A percentile compares a stretch with the other conserved stretches of the same genome.
Evolutionary conservation across 1,140 invertebrate genomes (phyloP).

Genomic region (Drosophila sproati): DNA sequence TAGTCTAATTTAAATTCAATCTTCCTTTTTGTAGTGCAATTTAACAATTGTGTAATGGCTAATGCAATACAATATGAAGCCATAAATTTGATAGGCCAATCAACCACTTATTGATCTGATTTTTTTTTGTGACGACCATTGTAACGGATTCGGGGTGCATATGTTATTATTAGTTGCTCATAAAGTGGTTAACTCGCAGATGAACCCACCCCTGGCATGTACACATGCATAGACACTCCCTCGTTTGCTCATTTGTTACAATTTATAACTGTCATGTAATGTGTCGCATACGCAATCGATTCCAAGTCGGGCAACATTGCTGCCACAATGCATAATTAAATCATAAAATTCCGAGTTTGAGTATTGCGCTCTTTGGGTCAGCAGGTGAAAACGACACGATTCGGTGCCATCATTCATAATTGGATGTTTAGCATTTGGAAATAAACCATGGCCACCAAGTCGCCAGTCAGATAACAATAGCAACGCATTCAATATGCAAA

Average conservation of each 20-base stretch:
- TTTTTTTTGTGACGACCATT: slow-evolving; percentile 17
- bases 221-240: neutral
- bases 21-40: slow-evolving; percentile 30
- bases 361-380: slow-evolving; percentile 54
- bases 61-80: slow-evolving; percentile 5
- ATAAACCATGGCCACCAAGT: slow-evolving; percentile 41
- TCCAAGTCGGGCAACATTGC: slow-evolving; percentile 15
- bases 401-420: slow-evolving; percentile 48
- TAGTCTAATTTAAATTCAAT: neutral
- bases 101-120: slow-evolving; percentile 45
- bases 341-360: slow-evolving; percentile 38
- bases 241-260: slow-evolving; percentile 24
- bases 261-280: slow-evolving; percentile 50
- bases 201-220: slow-evolving; percentile 26
- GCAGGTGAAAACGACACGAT: slow-evolving; percentile 62
- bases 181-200: slow-evolving; percentile 52
- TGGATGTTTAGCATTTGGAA: slow-evolving; percentile 61
- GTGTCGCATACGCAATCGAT: slow-evolving; percentile 26
- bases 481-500: slow-evolving; percentile 67
- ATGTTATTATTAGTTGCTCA: slow-evolving; percentile 67
- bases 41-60: slow-evolving; percentile 14
- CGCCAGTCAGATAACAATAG: slow-evolving; percentile 29
- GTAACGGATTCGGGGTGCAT: slow-evolving; percentile 37
- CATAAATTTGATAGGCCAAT: slow-evolving; percentile 56
- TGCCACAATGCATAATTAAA: slow-evolving; percentile 29